Percentiles rank a stretch among this genome's conserved stretches.
Evolutionary conservation across 2,797 vertebrate species (phyloP).

Genomic region (Anisognathus igniventris): DNA sequence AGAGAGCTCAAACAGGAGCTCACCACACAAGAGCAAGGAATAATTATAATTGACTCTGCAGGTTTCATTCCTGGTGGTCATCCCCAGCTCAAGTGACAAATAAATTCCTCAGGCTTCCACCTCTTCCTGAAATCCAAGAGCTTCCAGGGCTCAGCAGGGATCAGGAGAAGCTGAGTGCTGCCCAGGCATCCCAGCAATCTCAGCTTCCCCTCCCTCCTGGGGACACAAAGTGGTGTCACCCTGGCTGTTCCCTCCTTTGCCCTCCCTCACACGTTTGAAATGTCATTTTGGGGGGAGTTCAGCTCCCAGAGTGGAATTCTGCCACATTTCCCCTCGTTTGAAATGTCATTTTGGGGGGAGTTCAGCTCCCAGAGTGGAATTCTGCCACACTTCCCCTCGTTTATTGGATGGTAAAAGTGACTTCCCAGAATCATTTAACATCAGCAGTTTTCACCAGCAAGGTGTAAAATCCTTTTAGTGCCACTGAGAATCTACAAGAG

Average conservation of each 20-base stretch:
- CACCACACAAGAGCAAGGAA: not conserved
- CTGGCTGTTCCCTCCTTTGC: not conserved
- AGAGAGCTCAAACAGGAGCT: not conserved
- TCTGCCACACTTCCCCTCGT: not conserved
- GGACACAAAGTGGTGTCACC: not conserved
- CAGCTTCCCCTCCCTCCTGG: not conserved
- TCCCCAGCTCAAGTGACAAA: conserved; percentile 58
- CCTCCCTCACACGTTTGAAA: not conserved
- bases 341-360: not conserved
- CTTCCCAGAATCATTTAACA: not conserved
- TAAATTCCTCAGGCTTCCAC: conserved; percentile 49
- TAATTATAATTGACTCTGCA: conserved; percentile 43
- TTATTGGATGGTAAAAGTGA: not conserved
- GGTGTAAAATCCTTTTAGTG: not conserved
- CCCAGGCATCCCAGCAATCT: conserved; percentile 21
- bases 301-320: not conserved
- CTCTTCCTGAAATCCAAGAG: conserved; percentile 61
- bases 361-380: not conserved
- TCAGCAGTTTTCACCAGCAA: not conserved
- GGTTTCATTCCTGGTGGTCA: conserved; percentile 40
- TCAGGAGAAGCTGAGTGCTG: not conserved
- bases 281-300: not conserved
- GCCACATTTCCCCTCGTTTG: not conserved
- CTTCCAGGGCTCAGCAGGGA: conserved; percentile 38
- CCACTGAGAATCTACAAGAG: not conserved